Base-by-base conservation (phyloP, 2,797 vertebrate species). In the Sebastes taczanowskii region DNA sequence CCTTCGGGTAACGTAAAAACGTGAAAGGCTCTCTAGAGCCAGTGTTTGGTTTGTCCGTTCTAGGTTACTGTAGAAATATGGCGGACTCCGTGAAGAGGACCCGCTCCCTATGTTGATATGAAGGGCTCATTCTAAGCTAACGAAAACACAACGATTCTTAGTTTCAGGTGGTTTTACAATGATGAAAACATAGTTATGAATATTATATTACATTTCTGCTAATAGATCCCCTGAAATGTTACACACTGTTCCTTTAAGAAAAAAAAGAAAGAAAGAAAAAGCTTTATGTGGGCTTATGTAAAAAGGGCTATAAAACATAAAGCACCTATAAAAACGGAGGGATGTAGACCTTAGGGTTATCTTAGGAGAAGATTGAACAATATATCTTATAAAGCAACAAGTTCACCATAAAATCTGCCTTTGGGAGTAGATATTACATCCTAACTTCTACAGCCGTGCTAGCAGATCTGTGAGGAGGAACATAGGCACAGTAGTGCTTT, bases 361-460 rank as follows among this genome's bases (percentile, higher is more conserved):
- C 2, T 60, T 10, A n/a, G 34, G 58, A 49, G 58, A 62, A 11
- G 11, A 71, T 18, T 46, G 16, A 46, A 52, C 2, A 6, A 72
- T 46, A 61, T 20, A 9, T 4, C 20, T 67, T 32, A 9, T 18
- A n/a, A 30, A 27, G 11, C 22, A 53, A 35, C 11, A 64, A 35
- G 65, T 69, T 62, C 27, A 77, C 18, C 18, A 30, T 32, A 72
- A 32, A 61, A 32, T 49, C 58, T 69, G 30, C 46, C 46, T 52
- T 34, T 64, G 1, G 71, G 22, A 46, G 23, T 20, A 20, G 16
- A 66, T 63, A 62, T 52, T 72, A 62, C n/a, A 60, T 25, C 69
- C 32, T 35, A 49, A 61, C 27, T 11, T 30, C 10, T n/a, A 22
- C 18, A 30, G 38, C 20, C 18, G 0, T 32, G 3, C 6, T 8